A percentile compares a stretch with the other conserved stretches of the same genome.
phyloP scores from a whole-genome alignment of 2,113 vertebrate species.

The Ia io region DNA sequence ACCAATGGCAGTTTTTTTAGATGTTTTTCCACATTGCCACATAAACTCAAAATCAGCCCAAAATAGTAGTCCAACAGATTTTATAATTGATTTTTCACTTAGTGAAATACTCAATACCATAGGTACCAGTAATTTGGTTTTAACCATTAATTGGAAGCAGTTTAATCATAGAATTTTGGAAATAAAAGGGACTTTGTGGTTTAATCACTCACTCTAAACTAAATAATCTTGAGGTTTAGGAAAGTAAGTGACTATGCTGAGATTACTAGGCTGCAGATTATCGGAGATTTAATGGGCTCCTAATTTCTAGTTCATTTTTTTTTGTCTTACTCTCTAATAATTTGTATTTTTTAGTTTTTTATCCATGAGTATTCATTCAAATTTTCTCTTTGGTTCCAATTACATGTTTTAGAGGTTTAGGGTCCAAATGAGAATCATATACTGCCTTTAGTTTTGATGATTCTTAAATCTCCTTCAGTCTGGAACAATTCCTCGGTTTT shows the following conservation, averaged over 20 bases:
- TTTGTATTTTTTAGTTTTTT: conserved; percentile 35
- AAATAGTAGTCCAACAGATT: not conserved
- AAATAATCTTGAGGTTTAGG: not conserved
- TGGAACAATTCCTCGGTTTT: not conserved
- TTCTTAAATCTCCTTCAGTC: not conserved
- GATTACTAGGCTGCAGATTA: not conserved
- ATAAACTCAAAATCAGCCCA: conserved; percentile 1
- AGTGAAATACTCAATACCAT: conserved; percentile 2
- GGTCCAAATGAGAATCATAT: not conserved
- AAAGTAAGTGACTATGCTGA: not conserved
- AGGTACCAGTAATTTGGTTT: not conserved
- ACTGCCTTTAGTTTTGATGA: not conserved
- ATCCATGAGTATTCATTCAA: not conserved
- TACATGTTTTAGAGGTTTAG: not conserved
- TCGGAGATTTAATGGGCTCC: not conserved
- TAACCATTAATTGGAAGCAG: not conserved
- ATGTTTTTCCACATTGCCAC: not conserved
- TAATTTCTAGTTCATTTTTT: not conserved
- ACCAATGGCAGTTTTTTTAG: not conserved
- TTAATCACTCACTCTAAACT: not conserved
- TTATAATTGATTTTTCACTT: not conserved
- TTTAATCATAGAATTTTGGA: conserved; percentile 19
- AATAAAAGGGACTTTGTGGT: not conserved
- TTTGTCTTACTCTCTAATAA: not conserved
- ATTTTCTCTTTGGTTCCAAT: not conserved